These are phyloP conservation scores for Upupa epops DNA, from an alignment of 2,113 vertebrate species.

Conservation along the genomic window DNA sequence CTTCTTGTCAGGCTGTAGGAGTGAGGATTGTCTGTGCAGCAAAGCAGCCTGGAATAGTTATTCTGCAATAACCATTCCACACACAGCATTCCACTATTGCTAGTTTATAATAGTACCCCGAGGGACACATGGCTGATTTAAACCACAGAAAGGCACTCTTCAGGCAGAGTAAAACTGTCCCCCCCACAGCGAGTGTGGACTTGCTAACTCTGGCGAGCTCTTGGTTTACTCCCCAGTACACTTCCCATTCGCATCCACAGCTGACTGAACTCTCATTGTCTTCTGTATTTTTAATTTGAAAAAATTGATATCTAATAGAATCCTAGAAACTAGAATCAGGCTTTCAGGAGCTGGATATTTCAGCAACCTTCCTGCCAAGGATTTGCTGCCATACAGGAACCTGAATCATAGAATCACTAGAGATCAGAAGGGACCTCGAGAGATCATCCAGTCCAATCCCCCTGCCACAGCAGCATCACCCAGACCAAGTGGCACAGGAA, in stretches of 20 bases:
- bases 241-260: conserved; percentile 29
- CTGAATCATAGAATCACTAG: too few relatives aligned
- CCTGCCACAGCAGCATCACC: too few relatives aligned
- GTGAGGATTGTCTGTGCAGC: background rate
- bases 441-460: too few relatives aligned
- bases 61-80: conserved; percentile 57
- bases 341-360: background rate
- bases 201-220: conserved; percentile 63
- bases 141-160: conserved; percentile 67
- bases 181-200: conserved; percentile 63
- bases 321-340: background rate
- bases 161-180: conserved; percentile 52
- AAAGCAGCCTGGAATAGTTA: conserved; percentile 60
- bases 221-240: conserved; percentile 29
- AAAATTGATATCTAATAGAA: background rate
- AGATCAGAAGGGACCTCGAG: too few relatives aligned
- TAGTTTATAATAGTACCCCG: conserved; percentile 66
- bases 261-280: conserved; percentile 13
- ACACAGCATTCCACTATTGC: conserved; percentile 54
- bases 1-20: conserved; percentile 11
- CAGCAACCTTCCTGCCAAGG: background rate
- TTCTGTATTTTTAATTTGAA: conserved; percentile 22
- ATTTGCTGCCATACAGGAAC: background rate
- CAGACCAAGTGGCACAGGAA: too few relatives aligned
- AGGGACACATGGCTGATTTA: conserved; percentile 53